phyloP scores from a whole-genome alignment of 35 echinoderm and acorn worm species.

The Heliocidaris tuberculata region DNA sequence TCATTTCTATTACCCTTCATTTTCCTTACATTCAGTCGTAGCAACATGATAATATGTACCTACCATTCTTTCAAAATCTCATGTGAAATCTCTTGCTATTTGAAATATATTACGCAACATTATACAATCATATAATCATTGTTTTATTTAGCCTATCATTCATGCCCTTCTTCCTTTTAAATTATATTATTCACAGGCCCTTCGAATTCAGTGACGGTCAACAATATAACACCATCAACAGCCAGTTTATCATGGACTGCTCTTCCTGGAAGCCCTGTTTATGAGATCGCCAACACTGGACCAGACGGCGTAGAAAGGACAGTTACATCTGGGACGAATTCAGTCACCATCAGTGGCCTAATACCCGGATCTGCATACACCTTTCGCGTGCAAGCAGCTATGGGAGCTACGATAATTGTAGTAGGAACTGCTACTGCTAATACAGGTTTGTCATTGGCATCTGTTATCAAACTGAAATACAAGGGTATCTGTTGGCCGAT shows the following conservation, averaged over 20 bases:
- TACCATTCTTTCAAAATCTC: too few relatives aligned
- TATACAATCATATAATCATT: too few relatives aligned
- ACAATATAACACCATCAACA: not conserved
- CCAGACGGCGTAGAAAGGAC: not conserved
- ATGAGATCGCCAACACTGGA: not conserved
- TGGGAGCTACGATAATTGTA: not conserved
- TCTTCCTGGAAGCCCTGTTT: not conserved
- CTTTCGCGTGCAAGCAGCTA: not conserved
- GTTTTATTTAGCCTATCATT: too few relatives aligned
- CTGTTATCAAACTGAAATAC: too few relatives aligned
- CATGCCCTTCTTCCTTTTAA: too few relatives aligned
- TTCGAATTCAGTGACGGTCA: not conserved
- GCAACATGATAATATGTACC: too few relatives aligned
- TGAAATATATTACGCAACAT: too few relatives aligned
- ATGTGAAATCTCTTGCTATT: too few relatives aligned
- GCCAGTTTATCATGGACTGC: not conserved
- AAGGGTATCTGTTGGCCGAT: too few relatives aligned
- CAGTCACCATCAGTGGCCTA: not conserved
- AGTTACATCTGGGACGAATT: not conserved
- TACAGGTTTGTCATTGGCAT: not conserved
- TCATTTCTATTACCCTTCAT: too few relatives aligned
- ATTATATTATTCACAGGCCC: not conserved
- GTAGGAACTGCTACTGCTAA: not conserved
- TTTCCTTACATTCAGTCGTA: too few relatives aligned
- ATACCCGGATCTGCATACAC: not conserved